Base-by-base conservation (phyloP, 2,888 invertebrate genomes). In the Eulithis prunata region DNA sequence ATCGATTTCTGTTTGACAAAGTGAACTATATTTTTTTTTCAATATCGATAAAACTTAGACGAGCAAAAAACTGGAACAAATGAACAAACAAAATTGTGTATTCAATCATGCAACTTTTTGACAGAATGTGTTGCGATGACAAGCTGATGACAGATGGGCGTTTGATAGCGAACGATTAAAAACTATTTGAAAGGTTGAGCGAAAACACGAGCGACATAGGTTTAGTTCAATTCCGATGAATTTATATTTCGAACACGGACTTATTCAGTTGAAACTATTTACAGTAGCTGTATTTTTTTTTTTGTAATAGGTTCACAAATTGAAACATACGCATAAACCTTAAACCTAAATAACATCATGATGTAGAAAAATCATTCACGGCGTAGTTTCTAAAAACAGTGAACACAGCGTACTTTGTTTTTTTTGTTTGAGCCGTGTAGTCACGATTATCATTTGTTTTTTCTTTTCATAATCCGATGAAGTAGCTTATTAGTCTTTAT, bases 401-500 rank as follows among this genome's bases (percentile, higher is more conserved):
- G 21, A 21, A 21, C 21, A 21, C 21, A 21, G 21, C 21, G 21
- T 21, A 2, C 21, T 21, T 21, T 21, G 21, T 21, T 21, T 21
- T 21, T 21, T 21, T 21, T 21, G 21, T 21, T 52, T 12, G 32
- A 32, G 32, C 4, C 32, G 4, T 32, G 4, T 32, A 52, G 52
- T 52, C 32, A 11, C 12, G 4, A 51, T 11, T 32, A 3, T 52
- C 28, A 32, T 51, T 32, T 6, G 5, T 52, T 32, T 52, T 12
- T 52, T 32, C 12, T 62, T 67, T 64, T 51, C 13, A 55, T 66
- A 58, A 10, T 32, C 13, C 13, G 13, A 11, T 51, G 47, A 56
- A 21, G 60, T 41, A 53, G 62, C 53, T 71, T 62, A 69, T 66
- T 70, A 70, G 58, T 64, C 52, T 75, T 73, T 77, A 76, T 79